Evolutionary conservation across 2,888 invertebrate genomes (phyloP).

Genomic region (Invenusta paracnida): DNA sequence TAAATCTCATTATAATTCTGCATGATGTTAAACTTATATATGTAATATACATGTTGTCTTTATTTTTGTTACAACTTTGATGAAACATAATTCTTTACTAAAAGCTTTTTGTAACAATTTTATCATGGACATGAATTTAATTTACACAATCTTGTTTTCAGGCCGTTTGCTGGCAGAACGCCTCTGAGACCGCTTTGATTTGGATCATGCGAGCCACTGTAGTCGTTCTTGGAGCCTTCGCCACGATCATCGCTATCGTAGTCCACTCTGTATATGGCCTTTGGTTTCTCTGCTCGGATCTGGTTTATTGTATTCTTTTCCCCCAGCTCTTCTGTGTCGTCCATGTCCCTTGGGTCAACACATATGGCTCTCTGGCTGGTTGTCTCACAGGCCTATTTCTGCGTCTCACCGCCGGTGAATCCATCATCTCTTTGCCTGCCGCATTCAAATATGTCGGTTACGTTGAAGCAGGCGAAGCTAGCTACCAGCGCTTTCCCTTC

Average conservation of each 20-base stretch:
- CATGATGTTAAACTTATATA: no score
- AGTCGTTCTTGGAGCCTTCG: constrained; percentile 81
- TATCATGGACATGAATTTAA: no score
- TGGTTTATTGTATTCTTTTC: constrained; percentile 96
- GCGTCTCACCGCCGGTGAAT: constrained; percentile 58
- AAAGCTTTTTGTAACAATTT: no score
- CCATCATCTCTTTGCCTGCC: constrained; percentile 52
- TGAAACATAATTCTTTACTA: no score
- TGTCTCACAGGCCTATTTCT: constrained; percentile 56
- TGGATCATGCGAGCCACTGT: constrained; percentile 83
- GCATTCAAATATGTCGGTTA: constrained; percentile 56
- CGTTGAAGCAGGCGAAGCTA: constrained; percentile 47
- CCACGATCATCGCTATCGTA: constrained; percentile 86
- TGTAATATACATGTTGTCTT: no score
- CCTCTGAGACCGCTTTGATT: constrained; percentile 66
- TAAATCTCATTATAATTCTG: no score
- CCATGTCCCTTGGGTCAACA: constrained; percentile 89
- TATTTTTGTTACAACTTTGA: no score
- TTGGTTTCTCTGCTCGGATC: constrained; percentile 97
- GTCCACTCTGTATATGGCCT: constrained; percentile 95
- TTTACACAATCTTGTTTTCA: constrained; percentile 65
- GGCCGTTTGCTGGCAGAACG: constrained; percentile 85
- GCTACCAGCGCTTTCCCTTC: constrained; percentile 82
- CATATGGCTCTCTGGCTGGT: constrained; percentile 79
- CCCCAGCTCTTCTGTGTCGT: constrained; percentile 96